phyloP scores from a whole-genome alignment of 2,797 vertebrate genomes.

The Typhlichthys eigenmanni region DNA sequence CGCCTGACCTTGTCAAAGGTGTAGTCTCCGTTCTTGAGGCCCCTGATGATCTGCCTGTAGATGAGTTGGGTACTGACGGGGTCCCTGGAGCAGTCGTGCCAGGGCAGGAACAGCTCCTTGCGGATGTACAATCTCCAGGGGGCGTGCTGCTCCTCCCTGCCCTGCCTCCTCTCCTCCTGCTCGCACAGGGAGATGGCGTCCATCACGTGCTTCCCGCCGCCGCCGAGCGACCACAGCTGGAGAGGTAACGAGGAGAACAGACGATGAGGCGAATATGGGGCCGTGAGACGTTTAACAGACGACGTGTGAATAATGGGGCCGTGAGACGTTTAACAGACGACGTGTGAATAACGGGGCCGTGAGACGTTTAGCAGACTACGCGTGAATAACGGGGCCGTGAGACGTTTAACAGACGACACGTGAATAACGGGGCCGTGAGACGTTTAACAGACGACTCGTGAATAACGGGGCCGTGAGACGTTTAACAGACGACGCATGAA shows the following conservation, averaged over 20 bases:
- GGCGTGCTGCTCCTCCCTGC: constrained; percentile 76
- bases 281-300: no score
- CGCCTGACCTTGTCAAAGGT: constrained; percentile 82
- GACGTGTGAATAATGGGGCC: no score
- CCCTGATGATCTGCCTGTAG: constrained; percentile 87
- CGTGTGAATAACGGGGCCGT: no score
- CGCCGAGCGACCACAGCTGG: constrained; percentile 91
- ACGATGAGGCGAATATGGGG: no score
- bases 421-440: no score
- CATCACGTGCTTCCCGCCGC: constrained; percentile 80
- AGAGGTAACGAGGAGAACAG: not conserved
- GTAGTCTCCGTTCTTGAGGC: constrained; percentile 86
- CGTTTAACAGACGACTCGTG: no score
- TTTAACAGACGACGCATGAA: no score
- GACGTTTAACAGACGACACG: no score
- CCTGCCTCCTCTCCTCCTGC: constrained; percentile 84
- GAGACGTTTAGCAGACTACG: no score
- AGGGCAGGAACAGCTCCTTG: constrained; percentile 92
- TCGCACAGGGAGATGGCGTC: constrained; percentile 95
- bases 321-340: no score
- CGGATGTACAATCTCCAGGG: constrained; percentile 87
- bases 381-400: no score
- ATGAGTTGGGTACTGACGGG: constrained; percentile 87
- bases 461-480: no score
- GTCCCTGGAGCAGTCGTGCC: constrained; percentile 85